A percentile compares a stretch with the other conserved stretches of the same genome.
phyloP scores from a whole-genome alignment of 1,140 invertebrate genomes.

The Ctenoplectra terminalis region DNA sequence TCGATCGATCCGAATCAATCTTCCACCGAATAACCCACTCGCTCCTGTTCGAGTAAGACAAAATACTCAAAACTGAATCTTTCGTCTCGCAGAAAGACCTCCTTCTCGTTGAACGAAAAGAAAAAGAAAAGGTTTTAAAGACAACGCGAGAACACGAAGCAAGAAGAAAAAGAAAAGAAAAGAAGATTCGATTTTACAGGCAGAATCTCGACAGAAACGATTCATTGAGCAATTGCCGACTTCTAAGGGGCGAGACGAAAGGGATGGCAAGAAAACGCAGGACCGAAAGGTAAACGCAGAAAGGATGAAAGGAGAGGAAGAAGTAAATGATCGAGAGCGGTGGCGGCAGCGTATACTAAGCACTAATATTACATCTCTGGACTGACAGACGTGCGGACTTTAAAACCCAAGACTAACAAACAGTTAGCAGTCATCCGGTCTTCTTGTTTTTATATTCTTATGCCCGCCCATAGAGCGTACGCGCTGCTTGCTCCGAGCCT shows the following conservation, averaged over 20 bases:
- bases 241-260: neutral
- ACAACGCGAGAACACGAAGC: neutral
- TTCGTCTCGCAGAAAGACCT: neutral
- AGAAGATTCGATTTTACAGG: neutral
- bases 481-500: slow-evolving; percentile 23
- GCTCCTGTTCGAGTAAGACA: no score
- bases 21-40: no score
- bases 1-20: neutral
- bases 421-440: slow-evolving; percentile 83
- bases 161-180: neutral
- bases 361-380: slow-evolving; percentile 83
- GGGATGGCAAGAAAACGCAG: slow-evolving; percentile 6
- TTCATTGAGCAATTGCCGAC: slow-evolving; percentile 1
- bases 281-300: slow-evolving; percentile 62
- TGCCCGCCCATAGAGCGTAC: slow-evolving; percentile 70
- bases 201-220: neutral
- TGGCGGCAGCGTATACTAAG: slow-evolving; percentile 75
- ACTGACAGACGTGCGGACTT: slow-evolving; percentile 83
- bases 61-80: neutral
- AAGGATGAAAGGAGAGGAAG: slow-evolving; percentile 59
- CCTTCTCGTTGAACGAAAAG: no score
- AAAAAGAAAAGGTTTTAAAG: neutral
- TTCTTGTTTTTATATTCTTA: slow-evolving; percentile 82
- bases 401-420: slow-evolving; percentile 84
- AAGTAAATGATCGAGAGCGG: slow-evolving; percentile 72